A percentile compares a stretch with the other conserved stretches of the same genome.
Evolutionary conservation across 2,888 invertebrate genomes (phyloP).

Genomic region (Petrolisthes cinctipes): DNA sequence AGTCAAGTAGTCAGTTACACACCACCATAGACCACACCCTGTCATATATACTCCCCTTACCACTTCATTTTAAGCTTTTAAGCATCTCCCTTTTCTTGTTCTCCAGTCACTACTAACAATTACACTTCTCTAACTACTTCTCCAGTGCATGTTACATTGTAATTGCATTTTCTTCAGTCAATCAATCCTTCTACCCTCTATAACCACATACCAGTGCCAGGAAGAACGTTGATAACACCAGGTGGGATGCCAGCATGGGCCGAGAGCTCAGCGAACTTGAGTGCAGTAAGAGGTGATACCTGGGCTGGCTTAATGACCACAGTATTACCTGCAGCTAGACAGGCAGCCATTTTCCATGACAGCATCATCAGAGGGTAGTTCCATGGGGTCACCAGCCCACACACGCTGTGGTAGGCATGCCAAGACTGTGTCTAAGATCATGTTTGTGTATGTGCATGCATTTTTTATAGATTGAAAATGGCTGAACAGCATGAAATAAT

Average conservation of each 20-base stretch:
- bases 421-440: no score
- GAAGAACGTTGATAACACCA: slow-evolving; percentile 93
- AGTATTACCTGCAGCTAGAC: slow-evolving; percentile 95
- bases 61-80: no score
- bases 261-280: slow-evolving; percentile 93
- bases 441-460: no score
- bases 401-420: slow-evolving; percentile 76
- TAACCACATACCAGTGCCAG: slow-evolving; percentile 78
- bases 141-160: no score
- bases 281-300: slow-evolving; percentile 89
- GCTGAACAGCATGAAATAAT: no score
- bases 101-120: no score
- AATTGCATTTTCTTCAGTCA: background rate
- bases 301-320: slow-evolving; percentile 94
- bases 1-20: no score
- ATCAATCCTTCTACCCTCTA: background rate
- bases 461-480: no score
- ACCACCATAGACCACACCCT: no score
- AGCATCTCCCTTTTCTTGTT: no score
- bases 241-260: slow-evolving; percentile 92
- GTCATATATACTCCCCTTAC: no score
- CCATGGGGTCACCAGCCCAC: slow-evolving; percentile 95
- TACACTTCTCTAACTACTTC: no score
- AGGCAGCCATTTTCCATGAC: slow-evolving; percentile 98
- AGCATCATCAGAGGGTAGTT: slow-evolving; percentile 99